These are phyloP conservation scores for Anableps anableps DNA, from an alignment of 2,797 vertebrate genomes.

Conservation along the genomic window DNA sequence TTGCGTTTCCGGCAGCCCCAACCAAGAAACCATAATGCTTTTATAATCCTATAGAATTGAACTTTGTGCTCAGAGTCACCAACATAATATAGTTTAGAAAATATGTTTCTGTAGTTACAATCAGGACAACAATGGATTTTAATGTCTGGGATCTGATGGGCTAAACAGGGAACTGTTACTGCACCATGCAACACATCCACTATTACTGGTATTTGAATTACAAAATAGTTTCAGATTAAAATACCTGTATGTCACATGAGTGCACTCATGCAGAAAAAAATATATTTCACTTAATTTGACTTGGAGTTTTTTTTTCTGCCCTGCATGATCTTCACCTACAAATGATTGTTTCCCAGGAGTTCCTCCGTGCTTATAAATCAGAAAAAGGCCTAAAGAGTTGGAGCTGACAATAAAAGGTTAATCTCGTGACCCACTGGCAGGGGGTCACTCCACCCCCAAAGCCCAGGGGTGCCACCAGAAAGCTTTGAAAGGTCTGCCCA, in stretches of 20 bases:
- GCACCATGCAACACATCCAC: too few species aligned
- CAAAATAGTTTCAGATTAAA: background rate
- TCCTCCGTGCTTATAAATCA: conserved; percentile 1
- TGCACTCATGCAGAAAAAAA: too few species aligned
- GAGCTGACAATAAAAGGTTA: conserved; percentile 11
- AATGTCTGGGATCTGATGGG: background rate
- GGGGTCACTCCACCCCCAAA: background rate
- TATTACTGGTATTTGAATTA: background rate
- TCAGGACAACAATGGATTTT: conserved; percentile 4
- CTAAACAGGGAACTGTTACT: background rate
- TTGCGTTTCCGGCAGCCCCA: conserved; percentile 17
- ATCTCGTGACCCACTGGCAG: conserved; percentile 2
- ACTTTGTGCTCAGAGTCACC: conserved; percentile 10
- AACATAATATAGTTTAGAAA: conserved; percentile 17
- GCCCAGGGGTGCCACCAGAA: background rate
- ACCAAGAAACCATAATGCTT: conserved; percentile 51
- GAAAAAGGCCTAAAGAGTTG: background rate
- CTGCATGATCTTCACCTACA: background rate
- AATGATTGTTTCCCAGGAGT: background rate
- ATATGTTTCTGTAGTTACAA: conserved; percentile 2
- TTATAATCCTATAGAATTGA: conserved; percentile 49
- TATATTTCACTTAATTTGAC: too few species aligned
- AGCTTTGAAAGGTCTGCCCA: background rate
- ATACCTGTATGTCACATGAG: background rate
- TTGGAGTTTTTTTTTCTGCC: background rate